Evolutionary conservation across 2,113 vertebrate genomes (phyloP), one percentile per base, ranked within the genome.

Genomic region (Axis porcinus): DNA sequence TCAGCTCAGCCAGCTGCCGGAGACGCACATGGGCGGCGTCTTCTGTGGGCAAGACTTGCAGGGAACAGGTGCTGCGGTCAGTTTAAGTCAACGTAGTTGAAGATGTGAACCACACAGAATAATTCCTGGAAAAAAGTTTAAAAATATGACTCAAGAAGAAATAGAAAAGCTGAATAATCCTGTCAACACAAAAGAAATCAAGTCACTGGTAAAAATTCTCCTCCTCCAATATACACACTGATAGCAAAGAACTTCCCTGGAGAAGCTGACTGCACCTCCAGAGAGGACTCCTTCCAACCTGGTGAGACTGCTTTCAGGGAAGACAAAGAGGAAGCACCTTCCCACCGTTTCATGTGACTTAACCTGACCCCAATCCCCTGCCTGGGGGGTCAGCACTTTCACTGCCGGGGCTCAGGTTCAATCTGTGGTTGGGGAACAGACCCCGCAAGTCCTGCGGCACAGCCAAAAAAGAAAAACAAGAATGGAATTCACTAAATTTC

Each of bases 21-120:
- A 83, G 2, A 83, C 2, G 1, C 79, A 62, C 13, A 25, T 0
- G 19, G 27, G 9, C 0, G 6, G 36, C 55, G 30, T 4, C 28
- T 30, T 52, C 57, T n/a, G 40, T 13, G 54, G n/a, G 17, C 78
- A 33, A n/a, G 57, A 55, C 40, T 15, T 4, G 27, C 45, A 23
- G 25, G n/a, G 86, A 40, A 43, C 0, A 88, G 74, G 7, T 8
- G 55, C 27, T 43, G 40, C 21, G 7, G 45, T 36, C 23, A 10
- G 21, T 28, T 57, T n/a, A 30, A 21, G 43, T 15, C 33, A 28
- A 15, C 54, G 16, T 23, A 50, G 55, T 14, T 70, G 64, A 57
- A 82, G 82, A 89, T 8, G 23, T 28, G 45, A 81, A 36, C 58
- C 40, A 23, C 47, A 67, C 14, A 47, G 50, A 81, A 30, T 70